Evolutionary conservation across 2,113 vertebrate species (phyloP).

Genomic region (Cololabis saira): DNA sequence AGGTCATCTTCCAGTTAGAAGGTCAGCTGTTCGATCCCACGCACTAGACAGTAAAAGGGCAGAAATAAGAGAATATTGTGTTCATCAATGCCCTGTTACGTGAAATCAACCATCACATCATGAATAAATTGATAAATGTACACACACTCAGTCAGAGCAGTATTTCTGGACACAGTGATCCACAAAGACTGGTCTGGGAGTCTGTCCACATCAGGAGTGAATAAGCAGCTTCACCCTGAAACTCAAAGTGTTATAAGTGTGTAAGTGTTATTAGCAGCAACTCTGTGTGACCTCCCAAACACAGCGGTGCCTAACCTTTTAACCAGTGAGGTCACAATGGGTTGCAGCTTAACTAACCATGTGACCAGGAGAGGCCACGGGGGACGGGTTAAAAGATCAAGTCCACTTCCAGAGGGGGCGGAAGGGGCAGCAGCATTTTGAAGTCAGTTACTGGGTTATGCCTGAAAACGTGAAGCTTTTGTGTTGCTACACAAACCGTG

Average conservation of each 20-base stretch:
- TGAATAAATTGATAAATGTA: too few relatives aligned
- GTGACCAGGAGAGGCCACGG: constrained; percentile 64
- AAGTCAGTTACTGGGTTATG: constrained; percentile 39
- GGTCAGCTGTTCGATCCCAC: too few relatives aligned
- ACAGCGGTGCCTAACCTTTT: constrained; percentile 52
- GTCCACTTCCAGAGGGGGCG: constrained; percentile 74
- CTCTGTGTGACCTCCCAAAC: constrained; percentile 56
- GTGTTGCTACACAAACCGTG: constrained; percentile 26
- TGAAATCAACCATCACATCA: too few relatives aligned
- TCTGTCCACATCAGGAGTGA: constrained; percentile 21
- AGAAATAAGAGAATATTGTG: neutral
- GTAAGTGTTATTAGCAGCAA: constrained; percentile 63
- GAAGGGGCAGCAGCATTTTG: constrained; percentile 9
- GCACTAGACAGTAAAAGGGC: too few relatives aligned
- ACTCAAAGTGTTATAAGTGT: constrained; percentile 54
- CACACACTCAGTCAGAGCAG: too few relatives aligned
- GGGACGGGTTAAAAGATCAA: constrained; percentile 67
- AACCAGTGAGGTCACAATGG: constrained; percentile 48
- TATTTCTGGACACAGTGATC: too few relatives aligned
- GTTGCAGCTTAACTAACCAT: constrained; percentile 65
- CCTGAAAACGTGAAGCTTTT: constrained; percentile 26
- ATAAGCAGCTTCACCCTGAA: constrained; percentile 54
- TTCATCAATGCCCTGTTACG: too few relatives aligned
- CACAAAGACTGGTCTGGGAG: neutral
- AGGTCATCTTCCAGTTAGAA: too few relatives aligned